Conservation (phyloP, 2,113 vertebrate genomes). For the Tachysurus vachellii region DNA sequence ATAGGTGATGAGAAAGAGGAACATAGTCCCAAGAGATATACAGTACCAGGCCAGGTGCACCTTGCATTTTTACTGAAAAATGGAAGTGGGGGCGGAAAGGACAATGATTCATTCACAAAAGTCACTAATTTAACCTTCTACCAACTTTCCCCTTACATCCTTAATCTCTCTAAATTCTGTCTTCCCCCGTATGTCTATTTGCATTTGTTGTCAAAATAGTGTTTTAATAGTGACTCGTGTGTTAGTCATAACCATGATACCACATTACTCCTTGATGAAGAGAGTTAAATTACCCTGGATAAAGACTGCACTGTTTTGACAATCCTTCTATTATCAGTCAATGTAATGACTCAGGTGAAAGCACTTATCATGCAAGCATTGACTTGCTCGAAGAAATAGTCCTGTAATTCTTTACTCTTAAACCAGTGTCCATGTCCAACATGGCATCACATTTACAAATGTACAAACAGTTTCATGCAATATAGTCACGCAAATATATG, state of each 20-base stretch:
- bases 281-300: constrained; percentile 65
- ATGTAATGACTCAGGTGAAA: constrained; percentile 22
- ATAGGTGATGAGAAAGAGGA: constrained; percentile 12
- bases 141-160: background rate
- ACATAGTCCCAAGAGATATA: constrained; percentile 16
- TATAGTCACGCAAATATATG: background rate
- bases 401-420: constrained; percentile 52
- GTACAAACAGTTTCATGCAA: background rate
- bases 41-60: constrained; percentile 50
- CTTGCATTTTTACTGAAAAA: constrained; percentile 29
- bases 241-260: constrained; percentile 11
- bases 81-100: background rate
- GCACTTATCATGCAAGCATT: constrained; percentile 8
- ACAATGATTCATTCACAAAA: constrained; percentile 21
- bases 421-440: constrained; percentile 26
- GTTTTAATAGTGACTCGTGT: background rate
- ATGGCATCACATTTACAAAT: background rate
- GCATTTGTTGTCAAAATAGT: constrained; percentile 45
- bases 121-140: background rate
- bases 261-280: constrained; percentile 62
- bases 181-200: constrained; percentile 55
- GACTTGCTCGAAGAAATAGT: constrained; percentile 45
- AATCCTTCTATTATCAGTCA: constrained; percentile 48
- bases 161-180: background rate
- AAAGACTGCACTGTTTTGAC: constrained; percentile 57